Percentiles rank a stretch among this genome's conserved stretches.
Conservation (phyloP, 2,797 vertebrate genomes). For the Antennarius maculatus region DNA sequence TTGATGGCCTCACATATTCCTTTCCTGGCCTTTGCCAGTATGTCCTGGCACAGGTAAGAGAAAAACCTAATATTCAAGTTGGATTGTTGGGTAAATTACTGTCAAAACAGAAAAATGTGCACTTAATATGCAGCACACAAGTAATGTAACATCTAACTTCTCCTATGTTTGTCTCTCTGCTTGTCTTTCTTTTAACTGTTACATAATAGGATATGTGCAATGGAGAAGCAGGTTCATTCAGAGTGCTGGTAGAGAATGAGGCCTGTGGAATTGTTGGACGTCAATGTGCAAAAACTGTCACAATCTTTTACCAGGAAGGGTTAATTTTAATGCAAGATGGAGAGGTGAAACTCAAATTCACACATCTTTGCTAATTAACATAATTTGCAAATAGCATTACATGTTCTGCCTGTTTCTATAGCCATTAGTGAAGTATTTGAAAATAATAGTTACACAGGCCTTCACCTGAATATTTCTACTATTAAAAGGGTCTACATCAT, state of each 20-base stretch:
- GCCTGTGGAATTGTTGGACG: slow-evolving; percentile 88
- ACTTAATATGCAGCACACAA: neutral
- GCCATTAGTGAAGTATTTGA: too few species aligned
- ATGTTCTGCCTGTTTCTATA: neutral
- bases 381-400: neutral
- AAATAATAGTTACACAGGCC: too few species aligned
- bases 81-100: neutral
- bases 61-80: neutral
- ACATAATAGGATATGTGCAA: slow-evolving; percentile 89
- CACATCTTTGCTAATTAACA: neutral
- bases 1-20: slow-evolving; percentile 90
- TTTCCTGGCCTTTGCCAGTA: slow-evolving; percentile 96
- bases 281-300: slow-evolving; percentile 88
- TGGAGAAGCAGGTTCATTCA: slow-evolving; percentile 85
- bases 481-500: too few species aligned
- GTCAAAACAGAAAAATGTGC: slow-evolving; percentile 7
- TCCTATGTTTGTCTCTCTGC: neutral
- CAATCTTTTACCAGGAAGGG: slow-evolving; percentile 85
- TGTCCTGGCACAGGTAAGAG: slow-evolving; percentile 91
- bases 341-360: slow-evolving; percentile 76
- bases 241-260: slow-evolving; percentile 91
- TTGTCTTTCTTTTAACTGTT: slow-evolving; percentile 6
- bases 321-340: slow-evolving; percentile 87
- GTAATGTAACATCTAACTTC: neutral
- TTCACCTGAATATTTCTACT: too few species aligned